Evolutionary conservation across 2,113 vertebrate species (phyloP).

Genomic region (Callospermophilus lateralis): DNA sequence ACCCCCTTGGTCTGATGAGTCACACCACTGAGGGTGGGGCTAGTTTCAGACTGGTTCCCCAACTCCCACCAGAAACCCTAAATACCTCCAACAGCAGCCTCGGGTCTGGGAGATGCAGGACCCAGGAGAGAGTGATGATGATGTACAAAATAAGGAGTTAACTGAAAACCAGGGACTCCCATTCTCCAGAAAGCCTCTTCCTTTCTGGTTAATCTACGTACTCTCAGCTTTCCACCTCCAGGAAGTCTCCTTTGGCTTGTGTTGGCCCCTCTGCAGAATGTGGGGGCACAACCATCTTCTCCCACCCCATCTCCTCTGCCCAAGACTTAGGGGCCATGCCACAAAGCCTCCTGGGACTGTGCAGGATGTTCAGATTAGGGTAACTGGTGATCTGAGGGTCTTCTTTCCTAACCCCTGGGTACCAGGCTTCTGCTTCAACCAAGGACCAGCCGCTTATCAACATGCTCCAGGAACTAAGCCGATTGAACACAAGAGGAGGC

Average conservation of each 20-base stretch:
- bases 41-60: not conserved
- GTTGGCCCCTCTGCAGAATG: not conserved
- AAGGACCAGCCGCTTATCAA: not conserved
- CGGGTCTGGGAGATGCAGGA: not conserved
- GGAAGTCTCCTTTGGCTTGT: slow-evolving; percentile 8
- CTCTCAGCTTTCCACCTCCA: not conserved
- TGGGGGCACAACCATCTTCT: not conserved
- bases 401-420: not conserved
- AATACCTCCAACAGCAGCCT: slow-evolving; percentile 28
- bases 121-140: not conserved
- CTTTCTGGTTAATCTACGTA: not conserved
- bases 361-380: not conserved
- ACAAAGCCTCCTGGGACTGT: not conserved
- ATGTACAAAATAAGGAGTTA: slow-evolving; percentile 22
- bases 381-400: not conserved
- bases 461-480: not conserved
- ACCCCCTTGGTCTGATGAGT: not conserved
- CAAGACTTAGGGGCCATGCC: not conserved
- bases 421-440: not conserved
- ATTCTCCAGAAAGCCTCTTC: not conserved
- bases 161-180: not conserved
- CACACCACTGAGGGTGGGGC: not conserved
- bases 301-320: not conserved
- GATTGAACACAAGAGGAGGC: not conserved
- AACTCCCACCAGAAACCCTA: not conserved